phyloP scores from a whole-genome alignment of 2,797 vertebrate species.

The Malurus leucopterus region DNA sequence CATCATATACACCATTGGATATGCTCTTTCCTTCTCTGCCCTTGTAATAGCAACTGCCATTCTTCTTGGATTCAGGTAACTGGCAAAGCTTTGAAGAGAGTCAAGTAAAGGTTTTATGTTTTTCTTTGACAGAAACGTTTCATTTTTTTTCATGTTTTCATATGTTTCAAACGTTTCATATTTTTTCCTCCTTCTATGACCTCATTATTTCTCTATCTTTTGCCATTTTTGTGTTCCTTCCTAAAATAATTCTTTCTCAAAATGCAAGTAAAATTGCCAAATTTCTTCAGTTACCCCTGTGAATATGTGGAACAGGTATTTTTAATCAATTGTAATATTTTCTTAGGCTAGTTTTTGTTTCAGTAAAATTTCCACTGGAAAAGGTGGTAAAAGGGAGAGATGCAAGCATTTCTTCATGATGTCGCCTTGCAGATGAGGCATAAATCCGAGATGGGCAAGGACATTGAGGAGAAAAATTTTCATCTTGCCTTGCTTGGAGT shows the following conservation, averaged over 20 bases:
- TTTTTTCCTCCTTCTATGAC: neutral
- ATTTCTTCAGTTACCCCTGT: neutral
- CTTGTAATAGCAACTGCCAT: conserved; percentile 76
- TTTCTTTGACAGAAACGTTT: neutral
- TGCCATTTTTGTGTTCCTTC: neutral
- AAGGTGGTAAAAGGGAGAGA: neutral
- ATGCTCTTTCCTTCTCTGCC: conserved; percentile 77
- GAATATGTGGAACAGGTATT: neutral
- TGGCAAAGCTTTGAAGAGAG: neutral
- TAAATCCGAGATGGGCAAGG: neutral
- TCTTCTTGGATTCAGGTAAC: conserved; percentile 80
- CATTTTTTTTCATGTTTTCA: too few relatives aligned
- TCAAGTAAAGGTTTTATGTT: neutral
- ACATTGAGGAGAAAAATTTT: neutral
- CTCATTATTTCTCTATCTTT: neutral
- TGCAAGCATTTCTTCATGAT: neutral
- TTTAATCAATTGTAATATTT: neutral
- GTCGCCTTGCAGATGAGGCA: neutral
- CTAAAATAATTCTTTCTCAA: neutral
- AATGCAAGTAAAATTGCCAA: neutral
- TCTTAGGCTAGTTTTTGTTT: neutral
- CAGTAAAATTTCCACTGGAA: neutral
- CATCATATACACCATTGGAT: conserved; percentile 78
- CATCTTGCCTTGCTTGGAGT: neutral
- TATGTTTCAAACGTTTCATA: neutral